These are phyloP conservation scores for Dendrolimus kikuchii DNA, from an alignment of 1,140 invertebrate genomes.

Conservation along the genomic window DNA sequence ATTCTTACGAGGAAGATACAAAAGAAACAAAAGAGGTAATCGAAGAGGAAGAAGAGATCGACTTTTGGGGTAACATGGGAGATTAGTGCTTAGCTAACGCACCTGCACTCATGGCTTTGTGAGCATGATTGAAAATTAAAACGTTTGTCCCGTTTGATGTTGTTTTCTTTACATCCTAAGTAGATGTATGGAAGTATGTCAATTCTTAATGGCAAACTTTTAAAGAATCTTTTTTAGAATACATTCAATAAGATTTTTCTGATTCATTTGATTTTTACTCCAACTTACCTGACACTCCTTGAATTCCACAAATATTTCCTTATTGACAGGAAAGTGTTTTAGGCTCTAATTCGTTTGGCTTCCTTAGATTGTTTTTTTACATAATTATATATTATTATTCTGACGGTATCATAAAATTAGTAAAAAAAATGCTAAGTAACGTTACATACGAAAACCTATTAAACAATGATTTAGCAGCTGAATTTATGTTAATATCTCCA, in stretches of 20 bases:
- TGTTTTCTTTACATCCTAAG: constrained; percentile 30
- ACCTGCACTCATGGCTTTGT: constrained; percentile 34
- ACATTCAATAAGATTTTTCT: no score
- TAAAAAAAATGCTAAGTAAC: no score
- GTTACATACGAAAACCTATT: no score
- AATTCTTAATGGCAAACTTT: no score
- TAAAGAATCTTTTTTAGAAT: no score
- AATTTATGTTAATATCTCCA: no score
- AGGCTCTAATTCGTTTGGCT: constrained; percentile 55
- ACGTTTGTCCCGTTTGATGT: constrained; percentile 43
- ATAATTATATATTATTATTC: no score
- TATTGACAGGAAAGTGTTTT: constrained; percentile 34
- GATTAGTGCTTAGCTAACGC: constrained; percentile 56
- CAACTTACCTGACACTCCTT: constrained; percentile 18
- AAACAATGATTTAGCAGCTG: no score
- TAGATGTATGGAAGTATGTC: no score
- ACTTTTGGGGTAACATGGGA: constrained; percentile 62
- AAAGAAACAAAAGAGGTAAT: constrained; percentile 51
- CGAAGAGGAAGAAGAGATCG: constrained; percentile 49
- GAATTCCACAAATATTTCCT: constrained; percentile 30
- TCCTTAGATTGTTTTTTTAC: constrained; percentile 13
- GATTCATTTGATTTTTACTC: no score
- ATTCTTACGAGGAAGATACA: constrained; percentile 53
- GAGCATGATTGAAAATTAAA: constrained; percentile 69
- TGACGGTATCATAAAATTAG: no score